Evolutionary conservation across 2,888 invertebrate species (phyloP), one percentile per base, ranked within the genome.

Genomic region (Dasysyrphus albostriatus): DNA sequence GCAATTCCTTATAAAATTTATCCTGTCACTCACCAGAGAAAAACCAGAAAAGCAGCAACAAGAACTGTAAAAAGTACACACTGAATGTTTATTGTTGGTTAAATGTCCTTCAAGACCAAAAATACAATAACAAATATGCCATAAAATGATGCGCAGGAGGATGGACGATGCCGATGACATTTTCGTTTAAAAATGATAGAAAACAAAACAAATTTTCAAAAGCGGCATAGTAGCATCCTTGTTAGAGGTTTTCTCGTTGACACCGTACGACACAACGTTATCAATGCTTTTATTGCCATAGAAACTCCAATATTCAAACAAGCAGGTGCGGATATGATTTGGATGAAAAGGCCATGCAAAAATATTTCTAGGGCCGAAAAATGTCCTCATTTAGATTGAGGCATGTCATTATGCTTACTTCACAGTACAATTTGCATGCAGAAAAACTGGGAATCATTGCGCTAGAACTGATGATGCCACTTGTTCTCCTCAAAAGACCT

Each of bases 1-100:
- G 59, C 14, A 39, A 72, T 69, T 54, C 44, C 42, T 81, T 81
- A 67, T 67, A 44, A 84, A 81, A 81, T 81, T 58, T 73, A 56
- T 74, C 19, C 63, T 29, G 49, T 59, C 54, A 37, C n/a, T 56
- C 42, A 59, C 14, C 8, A 14, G 7, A n/a, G 12, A 10, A 47
- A 32, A 16, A 14, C 12, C 34, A 49, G 16, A 44, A 29, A 24
- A n/a, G n/a, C 32, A 19, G 14, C 70, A 47, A 39, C 56, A 56
- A 19, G 39, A 69, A 87, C 73, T 82, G 70, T 59, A 65, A 79
- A 87, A 87, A 83, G 78, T 70, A 83, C 70, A 78, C 83, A 83
- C 82, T 82, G 69, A 82, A 82, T 78, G 85, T 74, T 87, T 87
- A 87, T 83, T 87, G 87, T 83, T 83, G 74, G 75, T 83, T 75